Conservation (phyloP, 2,888 invertebrate genomes). For the Drosophila rubida region DNA sequence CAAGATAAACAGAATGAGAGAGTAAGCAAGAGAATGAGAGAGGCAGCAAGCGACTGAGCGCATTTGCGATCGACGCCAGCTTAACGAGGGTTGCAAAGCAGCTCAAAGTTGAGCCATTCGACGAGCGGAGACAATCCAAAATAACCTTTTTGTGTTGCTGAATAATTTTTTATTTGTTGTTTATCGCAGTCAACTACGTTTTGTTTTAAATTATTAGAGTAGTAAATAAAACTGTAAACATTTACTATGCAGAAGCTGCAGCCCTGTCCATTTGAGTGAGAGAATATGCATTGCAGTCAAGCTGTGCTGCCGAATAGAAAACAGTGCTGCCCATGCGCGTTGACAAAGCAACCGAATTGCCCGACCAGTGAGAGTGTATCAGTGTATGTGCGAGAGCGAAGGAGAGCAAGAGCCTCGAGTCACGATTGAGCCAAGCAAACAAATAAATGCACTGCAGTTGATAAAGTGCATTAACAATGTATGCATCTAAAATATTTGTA, state of each 20-base stretch:
- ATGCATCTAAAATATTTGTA: not conserved
- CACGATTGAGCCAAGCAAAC: constrained; percentile 16
- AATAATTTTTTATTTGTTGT: not conserved
- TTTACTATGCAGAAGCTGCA: constrained; percentile 15
- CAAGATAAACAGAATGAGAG: constrained; percentile 37
- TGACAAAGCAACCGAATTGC: constrained; percentile 48
- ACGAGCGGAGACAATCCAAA: not conserved
- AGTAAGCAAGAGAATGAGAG: constrained; percentile 4
- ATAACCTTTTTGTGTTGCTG: not conserved
- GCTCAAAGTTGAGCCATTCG: constrained; percentile 25
- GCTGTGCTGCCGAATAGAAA: constrained; percentile 34
- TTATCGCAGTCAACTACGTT: too few species aligned
- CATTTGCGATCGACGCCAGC: constrained; percentile 31
- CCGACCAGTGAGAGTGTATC: constrained; percentile 10
- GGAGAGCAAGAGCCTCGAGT: constrained; percentile 18
- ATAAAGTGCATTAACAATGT: not conserved
- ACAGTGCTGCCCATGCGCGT: constrained; percentile 61
- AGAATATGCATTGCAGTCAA: constrained; percentile 49
- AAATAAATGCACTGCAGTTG: constrained; percentile 42
- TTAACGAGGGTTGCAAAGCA: constrained; percentile 38
- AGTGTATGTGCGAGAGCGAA: constrained; percentile 16
- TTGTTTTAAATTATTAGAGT: too few species aligned
- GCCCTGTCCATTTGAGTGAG: constrained; percentile 39
- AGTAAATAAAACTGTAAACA: not conserved
- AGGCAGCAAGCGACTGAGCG: constrained; percentile 22